phyloP scores from a whole-genome alignment of 92 coral and sea anemone genomes.

The Palythoa heliodiscus region DNA sequence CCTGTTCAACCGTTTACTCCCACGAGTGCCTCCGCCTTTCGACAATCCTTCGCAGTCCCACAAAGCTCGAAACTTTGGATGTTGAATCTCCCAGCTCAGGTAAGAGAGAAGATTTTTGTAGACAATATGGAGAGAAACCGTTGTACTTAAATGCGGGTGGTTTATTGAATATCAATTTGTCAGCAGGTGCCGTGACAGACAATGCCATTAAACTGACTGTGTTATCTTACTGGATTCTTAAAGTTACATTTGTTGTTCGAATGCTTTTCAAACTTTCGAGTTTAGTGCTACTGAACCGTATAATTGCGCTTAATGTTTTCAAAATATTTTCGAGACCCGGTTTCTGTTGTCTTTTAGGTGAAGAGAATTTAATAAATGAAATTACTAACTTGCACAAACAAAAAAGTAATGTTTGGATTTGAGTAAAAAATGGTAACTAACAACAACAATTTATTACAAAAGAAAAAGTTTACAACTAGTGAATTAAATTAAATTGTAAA shows the following conservation, averaged over 20 bases:
- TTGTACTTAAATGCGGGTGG: conserved; percentile 31
- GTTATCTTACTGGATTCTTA: not conserved
- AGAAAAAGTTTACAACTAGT: too few species aligned
- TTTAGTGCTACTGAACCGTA: not conserved
- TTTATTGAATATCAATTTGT: conserved; percentile 28
- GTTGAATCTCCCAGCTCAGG: conserved; percentile 1
- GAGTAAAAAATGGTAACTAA: too few species aligned
- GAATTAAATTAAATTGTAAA: too few species aligned
- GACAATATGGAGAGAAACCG: not conserved
- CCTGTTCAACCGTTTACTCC: not conserved
- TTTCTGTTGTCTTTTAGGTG: too few species aligned
- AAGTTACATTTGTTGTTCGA: not conserved
- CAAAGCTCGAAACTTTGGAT: not conserved
- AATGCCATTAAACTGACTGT: not conserved
- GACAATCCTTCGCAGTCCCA: not conserved
- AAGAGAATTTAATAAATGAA: too few species aligned
- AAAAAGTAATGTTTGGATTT: too few species aligned
- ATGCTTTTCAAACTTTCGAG: not conserved
- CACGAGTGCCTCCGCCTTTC: not conserved
- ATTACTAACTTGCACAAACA: too few species aligned
- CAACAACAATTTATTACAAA: too few species aligned
- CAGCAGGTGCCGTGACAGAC: conserved; percentile 3
- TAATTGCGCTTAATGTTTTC: too few species aligned
- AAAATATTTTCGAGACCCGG: too few species aligned
- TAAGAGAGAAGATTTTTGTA: conserved; percentile 6